phyloP scores from a whole-genome alignment of 2,888 invertebrate species.

The Polyploca ridens region DNA sequence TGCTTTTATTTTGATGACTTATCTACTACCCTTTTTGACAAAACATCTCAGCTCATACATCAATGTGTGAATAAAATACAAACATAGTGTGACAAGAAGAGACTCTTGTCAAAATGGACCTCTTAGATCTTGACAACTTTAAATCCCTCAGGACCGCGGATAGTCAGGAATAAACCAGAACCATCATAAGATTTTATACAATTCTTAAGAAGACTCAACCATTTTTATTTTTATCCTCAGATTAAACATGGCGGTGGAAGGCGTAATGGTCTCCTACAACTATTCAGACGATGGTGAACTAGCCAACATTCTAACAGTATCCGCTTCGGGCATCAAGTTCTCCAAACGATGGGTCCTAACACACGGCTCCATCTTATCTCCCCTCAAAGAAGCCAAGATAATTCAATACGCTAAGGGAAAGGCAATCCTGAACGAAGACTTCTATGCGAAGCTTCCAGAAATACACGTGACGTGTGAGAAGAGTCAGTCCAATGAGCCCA shows the following conservation, averaged over 20 bases:
- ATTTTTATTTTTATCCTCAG: constrained; percentile 12
- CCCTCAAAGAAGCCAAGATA: constrained; percentile 68
- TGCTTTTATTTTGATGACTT: too few species aligned
- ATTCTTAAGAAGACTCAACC: not conserved
- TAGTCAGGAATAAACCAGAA: too few species aligned
- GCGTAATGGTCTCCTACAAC: constrained; percentile 80
- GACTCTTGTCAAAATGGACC: too few species aligned
- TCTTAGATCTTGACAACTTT: too few species aligned
- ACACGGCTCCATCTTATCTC: constrained; percentile 79
- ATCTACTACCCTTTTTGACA: too few species aligned
- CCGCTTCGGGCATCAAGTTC: constrained; percentile 82
- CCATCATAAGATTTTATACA: too few species aligned
- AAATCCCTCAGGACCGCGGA: too few species aligned
- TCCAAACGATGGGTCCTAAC: constrained; percentile 81
- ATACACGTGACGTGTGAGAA: constrained; percentile 77
- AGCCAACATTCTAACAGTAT: constrained; percentile 76
- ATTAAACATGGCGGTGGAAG: constrained; percentile 70
- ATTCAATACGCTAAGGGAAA: constrained; percentile 69
- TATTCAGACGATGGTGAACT: constrained; percentile 69
- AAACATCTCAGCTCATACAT: too few species aligned
- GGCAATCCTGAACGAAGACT: constrained; percentile 70
- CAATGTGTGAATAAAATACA: too few species aligned
- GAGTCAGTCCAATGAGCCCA: constrained; percentile 42
- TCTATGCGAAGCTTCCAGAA: constrained; percentile 74
- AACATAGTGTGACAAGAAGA: too few species aligned